Percentiles rank a stretch among this genome's conserved stretches.
phyloP scores from a whole-genome alignment of 2,113 vertebrate species.

The Corvus hawaiiensis region DNA sequence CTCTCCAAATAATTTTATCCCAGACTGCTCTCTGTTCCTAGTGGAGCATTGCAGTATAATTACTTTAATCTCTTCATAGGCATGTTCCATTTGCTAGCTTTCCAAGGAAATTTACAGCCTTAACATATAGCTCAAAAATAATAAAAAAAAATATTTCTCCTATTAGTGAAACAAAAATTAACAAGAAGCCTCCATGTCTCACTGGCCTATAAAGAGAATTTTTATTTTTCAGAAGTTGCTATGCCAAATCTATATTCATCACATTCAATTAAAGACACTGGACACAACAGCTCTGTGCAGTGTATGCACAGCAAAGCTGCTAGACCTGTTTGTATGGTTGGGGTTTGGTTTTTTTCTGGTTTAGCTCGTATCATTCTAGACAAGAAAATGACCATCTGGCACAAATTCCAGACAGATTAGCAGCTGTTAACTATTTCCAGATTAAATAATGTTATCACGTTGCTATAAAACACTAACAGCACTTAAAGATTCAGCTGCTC shows the following conservation, averaged over 20 bases:
- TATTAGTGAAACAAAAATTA: constrained; percentile 12
- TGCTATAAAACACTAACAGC: constrained; percentile 73
- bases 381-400: constrained; percentile 63
- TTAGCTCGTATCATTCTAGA: background rate
- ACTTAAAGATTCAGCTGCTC: constrained; percentile 70
- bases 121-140: constrained; percentile 29
- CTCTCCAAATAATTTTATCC: constrained; percentile 52
- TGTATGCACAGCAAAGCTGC: background rate
- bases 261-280: background rate
- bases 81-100: constrained; percentile 56
- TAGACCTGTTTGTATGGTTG: background rate
- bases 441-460: constrained; percentile 75
- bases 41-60: constrained; percentile 41
- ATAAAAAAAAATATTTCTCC: background rate
- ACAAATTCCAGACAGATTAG: constrained; percentile 73
- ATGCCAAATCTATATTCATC: background rate
- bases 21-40: constrained; percentile 37
- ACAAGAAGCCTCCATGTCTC: background rate
- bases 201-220: background rate
- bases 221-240: background rate
- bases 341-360: background rate
- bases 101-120: constrained; percentile 42
- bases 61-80: constrained; percentile 59
- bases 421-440: constrained; percentile 74
- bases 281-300: background rate